phyloP scores from a whole-genome alignment of 2,797 vertebrate species.

The Centropyge bicolor region DNA sequence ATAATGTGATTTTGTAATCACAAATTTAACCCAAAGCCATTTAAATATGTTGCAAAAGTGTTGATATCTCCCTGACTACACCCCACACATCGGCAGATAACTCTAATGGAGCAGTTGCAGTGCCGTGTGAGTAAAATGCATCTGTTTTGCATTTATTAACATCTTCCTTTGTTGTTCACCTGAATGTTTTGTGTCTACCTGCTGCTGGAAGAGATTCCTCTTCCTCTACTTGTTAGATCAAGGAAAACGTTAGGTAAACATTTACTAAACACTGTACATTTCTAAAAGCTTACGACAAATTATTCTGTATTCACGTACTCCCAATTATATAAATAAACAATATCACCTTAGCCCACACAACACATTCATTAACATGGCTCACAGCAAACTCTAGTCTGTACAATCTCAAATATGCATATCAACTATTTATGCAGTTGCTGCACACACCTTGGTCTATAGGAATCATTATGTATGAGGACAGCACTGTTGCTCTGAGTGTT shows the following conservation, averaged over 20 bases:
- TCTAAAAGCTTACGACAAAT: slow-evolving; percentile 9
- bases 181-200: neutral
- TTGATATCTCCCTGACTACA: neutral
- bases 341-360: slow-evolving; percentile 35
- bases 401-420: slow-evolving; percentile 49
- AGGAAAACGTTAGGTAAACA: slow-evolving; percentile 5
- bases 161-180: slow-evolving; percentile 20
- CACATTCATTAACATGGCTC: slow-evolving; percentile 59
- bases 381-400: slow-evolving; percentile 23
- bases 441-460: slow-evolving; percentile 39
- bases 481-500: slow-evolving; percentile 24
- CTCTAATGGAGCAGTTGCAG: slow-evolving; percentile 4
- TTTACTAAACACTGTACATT: neutral
- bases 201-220: neutral
- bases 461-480: slow-evolving; percentile 66
- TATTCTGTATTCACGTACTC: slow-evolving; percentile 21
- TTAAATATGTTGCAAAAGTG: slow-evolving; percentile 4
- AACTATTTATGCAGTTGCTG: slow-evolving; percentile 57
- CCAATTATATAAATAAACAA: slow-evolving; percentile 42
- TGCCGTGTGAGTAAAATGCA: slow-evolving; percentile 13
- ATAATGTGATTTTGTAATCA: neutral
- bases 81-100: neutral
- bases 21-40: slow-evolving; percentile 17
- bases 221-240: slow-evolving; percentile 23
- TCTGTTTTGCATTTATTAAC: slow-evolving; percentile 32